These are phyloP conservation scores for Odontomachus brunneus DNA, from an alignment of 1,140 invertebrate genomes.

Conservation along the genomic window DNA sequence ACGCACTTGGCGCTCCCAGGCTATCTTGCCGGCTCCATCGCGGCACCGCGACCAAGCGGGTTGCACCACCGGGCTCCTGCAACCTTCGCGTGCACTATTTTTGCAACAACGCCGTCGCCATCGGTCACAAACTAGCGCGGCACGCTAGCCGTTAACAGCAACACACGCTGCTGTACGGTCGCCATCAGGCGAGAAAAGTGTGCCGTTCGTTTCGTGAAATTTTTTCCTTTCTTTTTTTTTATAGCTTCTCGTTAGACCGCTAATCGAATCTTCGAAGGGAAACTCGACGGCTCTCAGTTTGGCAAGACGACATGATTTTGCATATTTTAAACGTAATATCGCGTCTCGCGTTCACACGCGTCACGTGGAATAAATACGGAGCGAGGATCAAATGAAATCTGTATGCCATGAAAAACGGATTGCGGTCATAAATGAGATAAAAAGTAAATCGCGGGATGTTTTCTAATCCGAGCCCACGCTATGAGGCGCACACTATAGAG, in stretches of 20 bases:
- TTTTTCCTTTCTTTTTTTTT: no score
- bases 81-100: constrained; percentile 56
- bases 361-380: no score
- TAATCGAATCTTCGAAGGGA: background rate
- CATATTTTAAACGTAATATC: background rate
- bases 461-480: no score
- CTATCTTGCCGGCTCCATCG: constrained; percentile 35
- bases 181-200: background rate
- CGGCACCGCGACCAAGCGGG: constrained; percentile 12
- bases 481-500: no score
- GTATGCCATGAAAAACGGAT: no score
- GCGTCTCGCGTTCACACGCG: background rate
- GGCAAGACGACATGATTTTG: background rate
- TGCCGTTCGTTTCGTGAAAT: background rate
- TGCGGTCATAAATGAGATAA: no score
- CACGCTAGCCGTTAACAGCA: no score
- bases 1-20: constrained; percentile 58
- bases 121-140: constrained; percentile 7
- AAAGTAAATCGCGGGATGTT: no score
- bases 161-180: background rate
- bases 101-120: background rate
- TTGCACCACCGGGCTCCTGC: constrained; percentile 1
- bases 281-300: background rate
- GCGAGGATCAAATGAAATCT: no score
- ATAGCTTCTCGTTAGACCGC: background rate